Base-by-base conservation (phyloP, 2,113 vertebrate genomes). In the Tauraco erythrolophus region DNA sequence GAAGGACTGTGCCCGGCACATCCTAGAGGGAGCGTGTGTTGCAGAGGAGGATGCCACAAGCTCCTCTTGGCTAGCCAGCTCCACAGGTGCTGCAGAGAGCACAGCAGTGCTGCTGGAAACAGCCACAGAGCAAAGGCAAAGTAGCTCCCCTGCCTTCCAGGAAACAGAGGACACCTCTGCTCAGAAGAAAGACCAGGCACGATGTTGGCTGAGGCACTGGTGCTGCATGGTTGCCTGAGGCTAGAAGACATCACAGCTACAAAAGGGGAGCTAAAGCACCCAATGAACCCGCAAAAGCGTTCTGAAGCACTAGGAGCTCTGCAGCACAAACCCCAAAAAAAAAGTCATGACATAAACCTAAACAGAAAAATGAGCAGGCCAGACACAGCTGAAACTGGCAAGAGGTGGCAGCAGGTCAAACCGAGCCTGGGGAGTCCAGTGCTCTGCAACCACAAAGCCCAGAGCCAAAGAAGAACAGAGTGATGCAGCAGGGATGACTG, bases 191-290 rank as follows among this genome's bases (percentile, higher is more conserved):
- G 16, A 28, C 28, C 17, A 25, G 6, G 3, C 54, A 7, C 31
- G 6, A 5, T 61, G 15, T 25, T 31, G 14, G 28, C 45, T 53
- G 35, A 53, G 10, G 10, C 4, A 3, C 18, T 57, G 33, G 16
- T 50, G 54, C 62, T 1, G 1, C 5, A 4, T 23, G 27, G 24
- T 81, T 8, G 3, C 14, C 14, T 27, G 6, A 4, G 5, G 3
- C 37, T 45, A 28, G 27, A 54, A 75, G 28, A 45, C 10, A 15
- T 72, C 35, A 66, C 4, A 66, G 25, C 7, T 80, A 65, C 1
- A 1, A 70, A 56, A 71, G 8, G 4, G 3, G 41, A 78, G 31
- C 19, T 45, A 56, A 69, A 43, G 25, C 24, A 66, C 27, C 43
- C 24, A 74, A 61, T 23, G 69, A 60, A 71, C 9, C 18, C 0